These are phyloP conservation scores for Eumacrocentrus americanus DNA, from an alignment of 2,888 invertebrate genomes.

Conservation along the genomic window DNA sequence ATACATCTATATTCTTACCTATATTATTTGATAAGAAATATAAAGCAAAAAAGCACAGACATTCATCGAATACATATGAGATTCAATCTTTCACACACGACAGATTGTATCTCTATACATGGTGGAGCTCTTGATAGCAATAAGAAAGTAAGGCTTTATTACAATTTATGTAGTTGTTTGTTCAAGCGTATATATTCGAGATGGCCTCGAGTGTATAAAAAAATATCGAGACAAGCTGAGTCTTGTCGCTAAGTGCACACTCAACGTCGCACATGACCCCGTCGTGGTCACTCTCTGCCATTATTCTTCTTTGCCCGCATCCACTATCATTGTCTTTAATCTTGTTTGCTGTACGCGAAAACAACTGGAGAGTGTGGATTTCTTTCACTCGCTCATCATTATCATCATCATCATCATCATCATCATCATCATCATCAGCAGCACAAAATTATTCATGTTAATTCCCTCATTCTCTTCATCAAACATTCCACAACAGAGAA, in stretches of 20 bases:
- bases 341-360: background rate
- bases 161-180: slow-evolving; percentile 49
- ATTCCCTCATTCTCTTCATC: too few relatives aligned
- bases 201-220: background rate
- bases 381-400: too few relatives aligned
- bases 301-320: background rate
- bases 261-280: background rate
- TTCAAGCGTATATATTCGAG: slow-evolving; percentile 27
- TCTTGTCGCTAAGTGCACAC: background rate
- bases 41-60: background rate
- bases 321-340: background rate
- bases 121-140: slow-evolving; percentile 35
- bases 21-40: background rate
- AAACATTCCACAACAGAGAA: too few relatives aligned
- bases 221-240: too few relatives aligned
- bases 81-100: background rate
- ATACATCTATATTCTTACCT: background rate
- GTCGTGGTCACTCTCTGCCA: background rate
- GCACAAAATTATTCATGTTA: too few relatives aligned
- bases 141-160: slow-evolving; percentile 44
- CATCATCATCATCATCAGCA: too few relatives aligned
- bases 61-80: background rate
- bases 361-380: background rate
- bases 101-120: too few relatives aligned
- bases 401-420: too few relatives aligned